Evolutionary conservation across 2,113 vertebrate genomes (phyloP), one percentile per base, ranked within the genome.

Genomic region (Copsychus sechellarum): DNA sequence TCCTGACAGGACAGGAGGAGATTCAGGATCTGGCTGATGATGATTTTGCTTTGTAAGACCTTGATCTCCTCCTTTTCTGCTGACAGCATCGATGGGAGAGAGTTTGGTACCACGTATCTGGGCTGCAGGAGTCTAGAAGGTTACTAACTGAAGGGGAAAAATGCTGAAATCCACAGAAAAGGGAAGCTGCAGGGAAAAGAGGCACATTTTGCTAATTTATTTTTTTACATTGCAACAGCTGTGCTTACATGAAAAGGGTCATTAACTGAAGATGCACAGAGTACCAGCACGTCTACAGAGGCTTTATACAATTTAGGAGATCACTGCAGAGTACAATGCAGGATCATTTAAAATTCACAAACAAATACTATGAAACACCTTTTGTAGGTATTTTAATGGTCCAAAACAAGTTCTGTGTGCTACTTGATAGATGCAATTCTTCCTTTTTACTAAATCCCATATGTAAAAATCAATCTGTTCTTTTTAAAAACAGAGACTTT

Each of bases 241-340:
- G 94, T 86, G 96, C 93, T 96, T 95, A 92, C 85, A 94, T 83
- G 92, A 96, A 96, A 96, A 96, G 94, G 90, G 88, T 93, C 93
- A 94, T 95, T 97, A 96, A 95, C 74, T 78, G 80, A 93, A 92
- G 95, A 91, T 62, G 66, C 92, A 69, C 85, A 1, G 67, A 70
- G 58, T 43, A 93, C n/a, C 94, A 92, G 90, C 74, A 38, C 4
- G 10, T 94, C 90, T 93, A 36, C 79, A 56, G 92, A 87, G 85
- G 47, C 74, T 88, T 82, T 74, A 42, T 43, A 47, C 87, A 73
- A 54, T 96, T 90, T 83, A 86, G 92, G 92, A 90, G 90, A 95
- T 86, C 85, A 28, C 85, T 78, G 76, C 82, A 47, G 76, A 92
- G 38, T 60, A 90, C 90, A 94, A 88, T 45, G 88, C 28, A n/a